A percentile compares a stretch with the other conserved stretches of the same genome.
phyloP scores from a whole-genome alignment of 2,888 invertebrate species.

The Halictus ligatus region DNA sequence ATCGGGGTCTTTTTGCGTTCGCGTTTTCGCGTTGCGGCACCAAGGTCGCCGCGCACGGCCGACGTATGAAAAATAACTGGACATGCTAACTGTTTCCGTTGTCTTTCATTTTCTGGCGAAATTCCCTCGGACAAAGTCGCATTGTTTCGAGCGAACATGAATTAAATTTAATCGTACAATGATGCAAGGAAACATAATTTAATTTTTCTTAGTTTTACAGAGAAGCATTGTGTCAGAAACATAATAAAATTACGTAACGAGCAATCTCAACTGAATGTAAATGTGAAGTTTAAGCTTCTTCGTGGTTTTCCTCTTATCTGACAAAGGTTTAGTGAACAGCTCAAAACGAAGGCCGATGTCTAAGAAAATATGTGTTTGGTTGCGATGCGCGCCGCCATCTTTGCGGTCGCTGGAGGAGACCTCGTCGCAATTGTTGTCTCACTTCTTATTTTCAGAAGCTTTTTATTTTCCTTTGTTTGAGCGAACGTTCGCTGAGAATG shows the following conservation, averaged over 20 bases:
- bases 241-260: not conserved
- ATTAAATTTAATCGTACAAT: too few relatives aligned
- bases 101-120: not conserved
- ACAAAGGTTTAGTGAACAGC: not conserved
- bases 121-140: not conserved
- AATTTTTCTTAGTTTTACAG: not conserved
- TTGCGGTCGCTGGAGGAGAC: not conserved
- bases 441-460: not conserved
- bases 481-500: not conserved
- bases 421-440: conserved; percentile 5
- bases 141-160: not conserved
- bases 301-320: not conserved
- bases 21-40: not conserved
- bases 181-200: not conserved
- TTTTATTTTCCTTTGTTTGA: conserved; percentile 38
- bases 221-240: not conserved
- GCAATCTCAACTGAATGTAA: not conserved
- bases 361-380: not conserved
- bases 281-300: too few relatives aligned
- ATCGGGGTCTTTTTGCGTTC: conserved; percentile 29
- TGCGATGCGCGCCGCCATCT: not conserved
- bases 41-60: conserved; percentile 12
- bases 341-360: not conserved
- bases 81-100: not conserved
- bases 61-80: not conserved